Evolutionary conservation across 2,888 invertebrate species (phyloP).

Genomic region (Nemotelus nigrinus): DNA sequence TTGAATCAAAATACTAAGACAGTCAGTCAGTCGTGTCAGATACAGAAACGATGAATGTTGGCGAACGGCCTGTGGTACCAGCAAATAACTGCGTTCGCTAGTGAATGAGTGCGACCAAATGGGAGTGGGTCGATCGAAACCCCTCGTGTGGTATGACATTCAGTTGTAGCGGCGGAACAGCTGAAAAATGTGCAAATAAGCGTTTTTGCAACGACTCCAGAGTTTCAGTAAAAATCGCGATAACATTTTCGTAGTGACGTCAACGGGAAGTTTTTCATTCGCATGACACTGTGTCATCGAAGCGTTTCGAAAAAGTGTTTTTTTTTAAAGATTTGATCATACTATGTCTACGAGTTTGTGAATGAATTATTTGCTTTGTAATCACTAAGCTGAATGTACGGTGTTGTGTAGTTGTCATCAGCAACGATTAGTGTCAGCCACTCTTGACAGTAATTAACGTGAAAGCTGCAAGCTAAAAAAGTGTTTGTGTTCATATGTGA

Average conservation of each 20-base stretch:
- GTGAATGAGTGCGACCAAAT: conserved; percentile 33
- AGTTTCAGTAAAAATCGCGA: conserved; percentile 6
- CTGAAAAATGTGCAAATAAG: conserved; percentile 36
- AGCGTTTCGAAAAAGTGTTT: background rate
- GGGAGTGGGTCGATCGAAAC: conserved; percentile 30
- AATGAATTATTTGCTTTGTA: background rate
- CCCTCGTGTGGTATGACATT: conserved; percentile 30
- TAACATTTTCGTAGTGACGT: conserved; percentile 13
- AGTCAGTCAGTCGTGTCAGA: background rate
- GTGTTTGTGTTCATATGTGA: no score
- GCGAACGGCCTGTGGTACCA: no score
- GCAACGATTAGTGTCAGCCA: no score
- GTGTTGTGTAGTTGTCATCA: no score
- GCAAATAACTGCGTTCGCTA: background rate
- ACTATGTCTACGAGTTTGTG: background rate
- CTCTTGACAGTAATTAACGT: no score
- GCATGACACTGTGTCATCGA: background rate
- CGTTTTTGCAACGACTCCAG: conserved; percentile 1
- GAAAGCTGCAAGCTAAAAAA: no score
- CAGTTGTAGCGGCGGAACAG: conserved; percentile 34
- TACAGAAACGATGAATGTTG: no score
- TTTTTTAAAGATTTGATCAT: background rate
- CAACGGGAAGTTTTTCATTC: conserved; percentile 31
- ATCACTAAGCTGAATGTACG: background rate
- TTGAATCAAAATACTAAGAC: background rate